Base-by-base conservation (phyloP, 2,113 vertebrate genomes). In the Scalopus aquaticus region DNA sequence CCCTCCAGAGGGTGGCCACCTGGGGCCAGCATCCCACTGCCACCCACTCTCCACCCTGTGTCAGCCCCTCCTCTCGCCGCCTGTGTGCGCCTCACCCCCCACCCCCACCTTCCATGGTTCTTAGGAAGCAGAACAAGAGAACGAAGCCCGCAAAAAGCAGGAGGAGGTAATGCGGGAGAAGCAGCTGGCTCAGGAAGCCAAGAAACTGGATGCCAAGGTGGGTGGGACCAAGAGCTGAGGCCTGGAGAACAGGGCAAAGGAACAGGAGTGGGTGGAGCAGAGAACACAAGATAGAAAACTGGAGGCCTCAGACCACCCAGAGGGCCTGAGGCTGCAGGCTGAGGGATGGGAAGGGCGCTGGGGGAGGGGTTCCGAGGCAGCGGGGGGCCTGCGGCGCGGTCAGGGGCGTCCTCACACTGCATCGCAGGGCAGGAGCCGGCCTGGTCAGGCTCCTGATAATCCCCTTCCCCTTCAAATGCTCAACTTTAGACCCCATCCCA, bases 191-290 rank as follows among this genome's bases (percentile, higher is more conserved):
- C 99, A 99, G 98, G 99, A 99, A 98, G 99, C 99, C 42, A 99
- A 99, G 98, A 99, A 99, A 98, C 98, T 99, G 81, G 99, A 99
- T 96, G 99, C 99, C 94, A 99, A 99, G 99, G 99, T 99, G 82
- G 89, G 97, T 91, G 90, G 93, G 74, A n/a, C 96, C 73, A 81
- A 70, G 73, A 69, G n/a, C 58, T 58, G 28, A 28, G 84, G 69
- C 37, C 64, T 85, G 49, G 65, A 73, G 22, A 39, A 26, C 11
- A 10, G 35, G 51, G 30, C 37, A 35, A 54, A 85, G 32, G 56
- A 78, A 35, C 72, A 39, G 80, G 73, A 70, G n/a, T 0, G 37
- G 58, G 81, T 35, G 10, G 65, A 42, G 37, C 42, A 39, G 24
- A 90, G 46, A 79, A 30, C n/a, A 28, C 74, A 58, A 79, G 73